Base-by-base conservation (phyloP, 2,888 invertebrate species). In the Sinotaia quadrata region DNA sequence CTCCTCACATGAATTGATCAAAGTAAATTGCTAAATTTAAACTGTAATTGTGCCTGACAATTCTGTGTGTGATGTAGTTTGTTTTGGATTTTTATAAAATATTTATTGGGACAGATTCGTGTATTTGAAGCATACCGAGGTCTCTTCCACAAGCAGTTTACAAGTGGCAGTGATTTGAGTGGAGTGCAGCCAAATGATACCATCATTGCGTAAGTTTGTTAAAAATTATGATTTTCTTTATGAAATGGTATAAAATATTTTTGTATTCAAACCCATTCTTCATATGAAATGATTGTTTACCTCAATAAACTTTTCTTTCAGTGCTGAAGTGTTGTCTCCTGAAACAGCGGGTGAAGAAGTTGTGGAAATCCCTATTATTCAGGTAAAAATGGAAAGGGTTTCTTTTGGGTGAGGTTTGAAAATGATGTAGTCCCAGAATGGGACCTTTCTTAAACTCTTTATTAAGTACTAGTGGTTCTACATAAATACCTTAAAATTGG, bases 341-440 rank as follows among this genome's bases (percentile, higher is more conserved):
- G 80, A 83, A 15, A 76, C 86, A 24, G 87, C 86, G 49, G 86
- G 87, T 24, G 89, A 88, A 68, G 81, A 84, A 66, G 87, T 89
- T 8, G 75, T 83, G 52, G 85, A 88, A 69, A 65, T 89, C n/a
- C 78, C 80, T 60, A 82, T 88, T 31, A 77, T 87, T 36, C 88
- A 88, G 84, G 88, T 88, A 76, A n/a, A n/a, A n/a, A n/a, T n/a
- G n/a, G n/a, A n/a, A n/a, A n/a, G n/a, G n/a, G n/a, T n/a, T n/a
- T n/a, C n/a, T n/a, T n/a, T n/a, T n/a, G n/a, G n/a, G n/a, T n/a
- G n/a, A n/a, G n/a, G n/a, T n/a, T n/a, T n/a, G n/a, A n/a, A n/a
- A n/a, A n/a, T n/a, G n/a, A n/a, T n/a, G n/a, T n/a, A n/a, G n/a
- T n/a, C n/a, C n/a, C n/a, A n/a, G n/a, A n/a, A n/a, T n/a, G n/a